These are phyloP conservation scores for Onychorhynchus coronatus DNA, from an alignment of 2,113 vertebrate genomes.

Conservation along the genomic window DNA sequence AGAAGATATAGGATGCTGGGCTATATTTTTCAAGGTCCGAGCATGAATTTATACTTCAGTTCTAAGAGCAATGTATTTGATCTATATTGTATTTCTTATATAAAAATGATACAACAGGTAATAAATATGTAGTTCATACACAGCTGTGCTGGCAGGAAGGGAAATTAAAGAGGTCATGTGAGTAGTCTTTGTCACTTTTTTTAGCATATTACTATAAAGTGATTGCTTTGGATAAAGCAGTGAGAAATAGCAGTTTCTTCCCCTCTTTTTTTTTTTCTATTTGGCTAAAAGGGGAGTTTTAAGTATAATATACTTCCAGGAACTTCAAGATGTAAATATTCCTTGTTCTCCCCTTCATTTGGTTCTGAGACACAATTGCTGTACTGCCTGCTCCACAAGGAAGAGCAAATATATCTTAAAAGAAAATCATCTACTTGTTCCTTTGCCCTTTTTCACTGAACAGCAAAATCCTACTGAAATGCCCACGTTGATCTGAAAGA, in stretches of 20 bases:
- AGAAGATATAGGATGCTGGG: neutral
- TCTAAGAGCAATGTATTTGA: neutral
- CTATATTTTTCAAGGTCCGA: neutral
- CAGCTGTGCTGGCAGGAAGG: neutral
- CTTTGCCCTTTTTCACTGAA: slow-evolving; percentile 11
- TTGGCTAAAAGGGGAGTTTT: neutral
- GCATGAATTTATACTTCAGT: neutral
- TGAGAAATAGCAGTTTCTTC: neutral
- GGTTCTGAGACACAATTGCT: neutral
- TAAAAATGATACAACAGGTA: neutral
- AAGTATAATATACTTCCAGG: neutral
- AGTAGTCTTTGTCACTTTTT: neutral
- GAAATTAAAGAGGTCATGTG: neutral
- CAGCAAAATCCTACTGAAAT: slow-evolving; percentile 47
- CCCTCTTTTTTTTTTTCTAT: too few relatives aligned
- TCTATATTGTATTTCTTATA: neutral
- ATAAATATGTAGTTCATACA: neutral
- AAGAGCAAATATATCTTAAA: neutral
- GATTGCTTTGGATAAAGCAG: neutral
- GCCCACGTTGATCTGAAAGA: slow-evolving; percentile 4
- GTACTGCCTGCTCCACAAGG: neutral
- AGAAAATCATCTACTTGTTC: neutral
- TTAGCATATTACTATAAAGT: neutral
- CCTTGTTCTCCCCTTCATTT: neutral
- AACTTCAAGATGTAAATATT: neutral